Conservation (phyloP, 2,888 invertebrate species). For the Harmothoe impar region DNA sequence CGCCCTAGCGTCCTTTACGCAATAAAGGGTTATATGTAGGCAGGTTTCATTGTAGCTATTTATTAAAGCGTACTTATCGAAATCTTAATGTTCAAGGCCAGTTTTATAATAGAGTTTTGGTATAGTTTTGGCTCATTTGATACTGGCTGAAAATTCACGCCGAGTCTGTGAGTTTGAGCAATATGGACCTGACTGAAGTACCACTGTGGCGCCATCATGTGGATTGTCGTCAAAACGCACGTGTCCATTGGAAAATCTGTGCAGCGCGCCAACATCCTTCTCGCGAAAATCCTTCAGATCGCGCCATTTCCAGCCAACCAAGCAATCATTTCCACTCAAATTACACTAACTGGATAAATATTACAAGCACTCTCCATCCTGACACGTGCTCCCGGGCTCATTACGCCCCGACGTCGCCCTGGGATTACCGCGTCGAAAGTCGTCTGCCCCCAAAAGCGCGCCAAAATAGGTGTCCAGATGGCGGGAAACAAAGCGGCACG, state of each 20-base stretch:
- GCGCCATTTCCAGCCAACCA: slow-evolving; percentile 4
- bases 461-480: slow-evolving; percentile 58
- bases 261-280: neutral
- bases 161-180: too few species aligned
- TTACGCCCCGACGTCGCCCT: neutral
- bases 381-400: slow-evolving; percentile 20
- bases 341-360: slow-evolving; percentile 59
- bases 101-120: too few species aligned
- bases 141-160: too few species aligned
- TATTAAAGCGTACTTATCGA: too few species aligned
- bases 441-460: slow-evolving; percentile 37
- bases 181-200: too few species aligned
- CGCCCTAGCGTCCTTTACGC: too few species aligned
- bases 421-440: slow-evolving; percentile 43
- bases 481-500: slow-evolving; percentile 53
- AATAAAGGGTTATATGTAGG: too few species aligned
- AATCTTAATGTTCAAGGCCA: too few species aligned
- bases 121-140: too few species aligned
- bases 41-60: too few species aligned
- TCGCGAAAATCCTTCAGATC: neutral
- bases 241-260: neutral
- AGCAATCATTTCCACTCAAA: slow-evolving; percentile 50
- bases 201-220: neutral
- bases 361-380: slow-evolving; percentile 20
- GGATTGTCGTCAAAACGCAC: neutral